Evolutionary conservation across 2,113 vertebrate species (phyloP).

Genomic region (Leiothrix lutea): DNA sequence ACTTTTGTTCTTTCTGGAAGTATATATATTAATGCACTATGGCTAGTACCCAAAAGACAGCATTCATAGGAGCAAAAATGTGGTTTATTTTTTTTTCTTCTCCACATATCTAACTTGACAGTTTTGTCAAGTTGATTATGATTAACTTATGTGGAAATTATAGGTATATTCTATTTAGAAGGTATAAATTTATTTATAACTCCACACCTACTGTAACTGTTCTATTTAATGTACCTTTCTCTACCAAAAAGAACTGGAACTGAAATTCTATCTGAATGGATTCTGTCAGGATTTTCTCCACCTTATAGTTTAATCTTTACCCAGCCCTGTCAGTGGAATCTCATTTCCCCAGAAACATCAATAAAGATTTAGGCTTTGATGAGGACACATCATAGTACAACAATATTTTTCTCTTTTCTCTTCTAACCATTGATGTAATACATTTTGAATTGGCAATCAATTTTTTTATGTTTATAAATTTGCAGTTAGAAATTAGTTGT

Average conservation of each 20-base stretch:
- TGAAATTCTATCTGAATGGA: neutral
- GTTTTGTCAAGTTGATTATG: neutral
- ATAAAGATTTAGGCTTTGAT: neutral
- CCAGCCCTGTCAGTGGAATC: neutral
- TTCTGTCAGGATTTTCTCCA: neutral
- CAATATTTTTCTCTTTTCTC: neutral
- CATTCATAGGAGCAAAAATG: neutral
- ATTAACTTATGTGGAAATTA: neutral
- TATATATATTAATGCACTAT: neutral
- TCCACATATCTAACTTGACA: neutral
- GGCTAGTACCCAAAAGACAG: neutral
- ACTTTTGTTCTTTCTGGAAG: neutral
- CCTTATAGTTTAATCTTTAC: neutral
- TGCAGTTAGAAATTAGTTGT: neutral
- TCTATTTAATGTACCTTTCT: neutral
- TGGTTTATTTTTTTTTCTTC: neutral
- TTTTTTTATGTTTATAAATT: neutral
- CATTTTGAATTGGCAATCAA: neutral
- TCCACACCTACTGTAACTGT: neutral
- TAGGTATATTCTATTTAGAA: neutral
- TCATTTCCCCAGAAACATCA: neutral
- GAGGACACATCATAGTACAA: neutral
- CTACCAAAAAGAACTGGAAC: neutral
- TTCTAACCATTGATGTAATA: neutral
- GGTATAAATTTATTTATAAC: neutral